Evolutionary conservation across 2,888 invertebrate genomes (phyloP), one percentile per base, ranked within the genome.

Genomic region (Anticlea derivata): DNA sequence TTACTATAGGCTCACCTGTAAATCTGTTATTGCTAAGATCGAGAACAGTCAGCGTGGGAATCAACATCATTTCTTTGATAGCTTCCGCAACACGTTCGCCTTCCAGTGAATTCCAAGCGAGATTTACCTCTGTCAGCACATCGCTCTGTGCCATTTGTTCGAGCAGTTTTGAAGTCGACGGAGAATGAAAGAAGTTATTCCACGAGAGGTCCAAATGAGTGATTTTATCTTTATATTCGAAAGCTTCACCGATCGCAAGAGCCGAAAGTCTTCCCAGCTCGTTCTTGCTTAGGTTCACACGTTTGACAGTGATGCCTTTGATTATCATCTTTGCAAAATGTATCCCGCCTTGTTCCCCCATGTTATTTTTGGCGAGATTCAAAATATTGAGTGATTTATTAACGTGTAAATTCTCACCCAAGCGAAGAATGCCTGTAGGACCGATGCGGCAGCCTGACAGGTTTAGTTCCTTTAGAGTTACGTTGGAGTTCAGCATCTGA

Each of bases 371-470:
- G 6, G 68, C 50, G 7, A 80, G 51, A 50, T 74, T 63, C 2
- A 80, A 46, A 8, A 13, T 27, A 12, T 31, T 47, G 1, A 80
- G 53, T n/a, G 58, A 49, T 41, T 59, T 55, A 38, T 80, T 78
- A 0, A 55, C 10, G 6, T 44, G 17, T 27, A 79, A 59, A 2
- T 50, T 58, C 10, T 60, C 43, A 2, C 68, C 59, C 5, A 80
- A 46, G 2, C 66, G 59, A n/a, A 55, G 30, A 7, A 73, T 40
- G 0, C 80, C 80, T 6, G 70, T 55, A 0, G 58, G n/a, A 8
- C 75, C 69, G n/a, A 79, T 76, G 4, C 73, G 70, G 50, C 80
- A 81, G 1, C 78, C 75, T 0, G 60, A 22, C 30, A 81, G 38
- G 37, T 65, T 66, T 5, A 81, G 50, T 48, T 79, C 75, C 31